Evolutionary conservation across 2,797 vertebrate species (phyloP), one percentile per base, ranked within the genome.

Genomic region (Acomys russatus): DNA sequence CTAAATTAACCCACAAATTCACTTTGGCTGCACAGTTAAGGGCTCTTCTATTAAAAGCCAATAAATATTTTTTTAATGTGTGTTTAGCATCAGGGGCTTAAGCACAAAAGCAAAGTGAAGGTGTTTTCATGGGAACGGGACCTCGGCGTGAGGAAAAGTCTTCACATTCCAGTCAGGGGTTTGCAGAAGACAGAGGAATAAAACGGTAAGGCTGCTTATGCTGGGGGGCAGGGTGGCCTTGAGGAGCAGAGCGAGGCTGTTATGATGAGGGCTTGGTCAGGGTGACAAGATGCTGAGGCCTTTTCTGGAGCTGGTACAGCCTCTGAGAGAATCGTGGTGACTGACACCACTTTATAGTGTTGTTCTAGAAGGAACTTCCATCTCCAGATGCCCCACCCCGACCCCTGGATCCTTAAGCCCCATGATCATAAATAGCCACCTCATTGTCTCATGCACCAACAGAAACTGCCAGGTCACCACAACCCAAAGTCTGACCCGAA

Each of bases 241-340:
- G n/a, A 28, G 22, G 88, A 66, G 33, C 4, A 5, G 14, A 0
- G 0, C 5, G 0, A 9, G 18, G 17, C 28, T 12, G 56, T 71
- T 30, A 8, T 3, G 0, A 20, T 20, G 63, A 49, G 4, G 8
- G 23, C 71, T 66, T 38, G 1, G 8, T 6, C 1, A 7, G 14
- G 70, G 38, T 5, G 4, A 30, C n/a, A 18, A 30, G 73, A 6
- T 8, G 18, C 12, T 30, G 0, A 0, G 4, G 74, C 33, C 1
- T 3, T 51, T 6, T 10, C 14, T 9, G 17, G 66, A 20, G 10
- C 0, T 9, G 4, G 0, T 0, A 14, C 35, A 9, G 15, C 35
- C 18, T 10, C 73, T 12, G 11, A 49, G 56, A 74, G 90, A 84
- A 4, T 9, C 64, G 1, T 25, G 17, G 15, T 23, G 14, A 66